phyloP scores from a whole-genome alignment of 2,797 vertebrate genomes.

The Sphaeramia orbicularis region DNA sequence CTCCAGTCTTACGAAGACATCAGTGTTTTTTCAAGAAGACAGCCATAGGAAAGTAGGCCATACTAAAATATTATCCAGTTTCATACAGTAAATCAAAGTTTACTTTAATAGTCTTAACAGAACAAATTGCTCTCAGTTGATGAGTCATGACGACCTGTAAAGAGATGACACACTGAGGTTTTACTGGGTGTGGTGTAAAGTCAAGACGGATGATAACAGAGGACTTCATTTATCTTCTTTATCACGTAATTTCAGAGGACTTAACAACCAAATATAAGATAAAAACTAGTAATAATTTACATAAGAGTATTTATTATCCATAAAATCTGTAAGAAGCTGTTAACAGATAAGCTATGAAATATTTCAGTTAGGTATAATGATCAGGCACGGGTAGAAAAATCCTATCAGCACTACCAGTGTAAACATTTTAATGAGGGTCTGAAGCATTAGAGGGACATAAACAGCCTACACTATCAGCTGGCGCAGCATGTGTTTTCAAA shows the following conservation, averaged over 20 bases:
- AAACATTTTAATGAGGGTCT: slow-evolving; percentile 43
- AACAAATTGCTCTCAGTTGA: slow-evolving; percentile 20
- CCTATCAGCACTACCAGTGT: slow-evolving; percentile 11
- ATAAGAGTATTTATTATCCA: slow-evolving; percentile 7
- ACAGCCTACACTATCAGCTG: slow-evolving; percentile 18
- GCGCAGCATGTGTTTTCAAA: background rate
- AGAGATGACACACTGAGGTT: slow-evolving; percentile 34
- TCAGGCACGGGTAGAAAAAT: slow-evolving; percentile 20
- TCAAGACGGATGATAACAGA: slow-evolving; percentile 40
- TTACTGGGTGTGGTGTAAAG: slow-evolving; percentile 37
- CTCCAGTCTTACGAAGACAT: slow-evolving; percentile 74
- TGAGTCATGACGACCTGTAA: slow-evolving; percentile 34
- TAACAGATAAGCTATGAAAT: slow-evolving; percentile 19
- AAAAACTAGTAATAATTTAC: slow-evolving; percentile 20
- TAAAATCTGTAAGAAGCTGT: slow-evolving; percentile 23
- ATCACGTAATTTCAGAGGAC: slow-evolving; percentile 33
- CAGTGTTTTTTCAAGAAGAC: slow-evolving; percentile 75
- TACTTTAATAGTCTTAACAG: slow-evolving; percentile 47
- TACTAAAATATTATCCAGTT: slow-evolving; percentile 49
- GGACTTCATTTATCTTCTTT: slow-evolving; percentile 30
- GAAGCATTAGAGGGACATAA: slow-evolving; percentile 42
- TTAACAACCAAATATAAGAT: slow-evolving; percentile 24
- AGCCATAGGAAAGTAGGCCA: slow-evolving; percentile 72
- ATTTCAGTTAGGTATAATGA: slow-evolving; percentile 23
- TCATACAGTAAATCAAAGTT: slow-evolving; percentile 45